phyloP scores from a whole-genome alignment of 2,113 vertebrate genomes.

The Sylvia atricapilla region DNA sequence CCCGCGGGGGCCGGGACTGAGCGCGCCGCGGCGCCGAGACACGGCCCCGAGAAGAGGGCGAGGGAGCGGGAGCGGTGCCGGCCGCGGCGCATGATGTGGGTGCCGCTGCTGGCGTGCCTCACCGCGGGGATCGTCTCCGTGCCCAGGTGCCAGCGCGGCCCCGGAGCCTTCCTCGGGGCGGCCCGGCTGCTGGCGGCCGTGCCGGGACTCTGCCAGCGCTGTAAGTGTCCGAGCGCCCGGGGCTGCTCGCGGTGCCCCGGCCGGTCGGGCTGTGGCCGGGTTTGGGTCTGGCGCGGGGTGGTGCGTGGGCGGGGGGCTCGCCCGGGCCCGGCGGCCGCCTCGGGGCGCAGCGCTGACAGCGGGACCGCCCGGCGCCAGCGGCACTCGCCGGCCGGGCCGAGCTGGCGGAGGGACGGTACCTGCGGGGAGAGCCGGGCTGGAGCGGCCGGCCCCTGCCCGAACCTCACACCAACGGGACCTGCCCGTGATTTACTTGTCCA shows the following conservation, averaged over 20 bases:
- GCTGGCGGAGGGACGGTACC: background rate
- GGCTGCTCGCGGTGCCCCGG: background rate
- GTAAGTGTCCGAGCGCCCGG: slow-evolving; percentile 60
- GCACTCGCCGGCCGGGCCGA: background rate
- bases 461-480: background rate
- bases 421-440: background rate
- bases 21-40: background rate
- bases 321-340: background rate
- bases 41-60: background rate
- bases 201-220: slow-evolving; percentile 67
- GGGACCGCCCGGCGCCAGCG: background rate
- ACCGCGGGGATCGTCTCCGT: slow-evolving; percentile 58
- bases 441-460: background rate
- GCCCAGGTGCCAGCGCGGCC: slow-evolving; percentile 67
- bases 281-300: background rate
- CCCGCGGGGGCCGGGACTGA: slow-evolving; percentile 18
- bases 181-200: slow-evolving; percentile 67
- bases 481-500: accelerated
- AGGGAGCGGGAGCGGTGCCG: background rate
- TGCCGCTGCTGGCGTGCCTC: slow-evolving; percentile 62
- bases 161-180: slow-evolving; percentile 57
- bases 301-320: background rate
- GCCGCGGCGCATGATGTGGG: slow-evolving; percentile 63
- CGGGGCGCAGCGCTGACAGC: background rate
- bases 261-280: background rate